phyloP scores from a whole-genome alignment of 2,888 invertebrate genomes.

The Willowsia nigromaculata region DNA sequence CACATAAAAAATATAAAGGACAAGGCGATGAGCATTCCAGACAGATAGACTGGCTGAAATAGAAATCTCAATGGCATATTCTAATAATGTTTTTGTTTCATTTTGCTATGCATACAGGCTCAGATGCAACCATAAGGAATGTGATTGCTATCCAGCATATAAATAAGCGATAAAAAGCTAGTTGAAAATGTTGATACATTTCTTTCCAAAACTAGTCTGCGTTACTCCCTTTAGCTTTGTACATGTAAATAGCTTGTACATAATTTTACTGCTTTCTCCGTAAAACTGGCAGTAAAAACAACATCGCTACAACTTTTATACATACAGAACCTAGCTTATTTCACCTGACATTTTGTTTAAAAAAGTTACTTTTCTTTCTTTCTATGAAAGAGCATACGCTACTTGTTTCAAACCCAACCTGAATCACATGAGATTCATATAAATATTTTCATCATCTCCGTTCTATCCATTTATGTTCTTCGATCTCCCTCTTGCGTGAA shows the following conservation, averaged over 20 bases:
- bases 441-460: background rate
- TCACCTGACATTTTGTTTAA: background rate
- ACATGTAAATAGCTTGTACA: background rate
- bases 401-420: background rate
- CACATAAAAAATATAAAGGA: background rate
- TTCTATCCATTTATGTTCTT: background rate
- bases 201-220: background rate
- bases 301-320: background rate
- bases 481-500: background rate
- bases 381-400: background rate
- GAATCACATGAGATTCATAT: background rate
- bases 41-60: background rate
- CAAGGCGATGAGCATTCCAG: background rate
- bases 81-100: background rate
- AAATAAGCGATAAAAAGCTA: background rate
- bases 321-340: background rate
- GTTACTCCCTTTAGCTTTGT: background rate
- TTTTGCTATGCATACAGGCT: background rate
- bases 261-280: background rate
- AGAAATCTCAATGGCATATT: slow-evolving; percentile 11
- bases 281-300: background rate
- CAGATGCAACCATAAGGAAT: background rate
- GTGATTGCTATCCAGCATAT: background rate
- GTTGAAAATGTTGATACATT: slow-evolving; percentile 13
- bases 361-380: slow-evolving; percentile 2